Percentiles rank a stretch among this genome's conserved stretches.
Evolutionary conservation across 2,113 vertebrate genomes (phyloP).

Genomic region (Sinocyclocheilus rhinocerous): DNA sequence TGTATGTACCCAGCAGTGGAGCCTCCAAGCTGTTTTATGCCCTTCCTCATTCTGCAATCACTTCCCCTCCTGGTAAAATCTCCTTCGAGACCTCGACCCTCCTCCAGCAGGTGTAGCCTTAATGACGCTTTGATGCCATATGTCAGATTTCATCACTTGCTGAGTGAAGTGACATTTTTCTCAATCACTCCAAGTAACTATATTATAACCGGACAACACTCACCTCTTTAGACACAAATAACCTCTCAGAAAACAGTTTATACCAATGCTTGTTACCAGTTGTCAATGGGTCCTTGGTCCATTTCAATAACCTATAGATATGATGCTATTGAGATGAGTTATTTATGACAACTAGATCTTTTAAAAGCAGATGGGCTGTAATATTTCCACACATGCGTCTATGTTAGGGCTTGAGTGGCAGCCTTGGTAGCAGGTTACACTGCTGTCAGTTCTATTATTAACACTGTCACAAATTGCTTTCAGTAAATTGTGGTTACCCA

Average conservation of each 20-base stretch:
- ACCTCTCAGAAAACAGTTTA: slow-evolving; percentile 59
- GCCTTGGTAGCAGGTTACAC: slow-evolving; percentile 66
- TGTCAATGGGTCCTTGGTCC: slow-evolving; percentile 40
- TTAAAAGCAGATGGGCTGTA: slow-evolving; percentile 46
- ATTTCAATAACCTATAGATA: slow-evolving; percentile 41
- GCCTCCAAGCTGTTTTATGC: slow-evolving; percentile 68
- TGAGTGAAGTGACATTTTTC: slow-evolving; percentile 94
- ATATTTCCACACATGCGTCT: slow-evolving; percentile 10
- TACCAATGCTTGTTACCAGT: slow-evolving; percentile 61
- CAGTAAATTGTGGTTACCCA: slow-evolving; percentile 66
- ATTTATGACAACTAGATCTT: slow-evolving; percentile 41
- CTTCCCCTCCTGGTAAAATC: slow-evolving; percentile 74
- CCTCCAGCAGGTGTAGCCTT: slow-evolving; percentile 88
- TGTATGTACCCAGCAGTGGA: slow-evolving; percentile 52
- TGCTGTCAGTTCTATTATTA: slow-evolving; percentile 61
- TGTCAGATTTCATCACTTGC: slow-evolving; percentile 96
- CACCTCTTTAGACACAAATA: slow-evolving; percentile 63
- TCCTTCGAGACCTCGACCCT: slow-evolving; percentile 79
- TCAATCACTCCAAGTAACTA: slow-evolving; percentile 82
- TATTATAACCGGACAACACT: slow-evolving; percentile 66
- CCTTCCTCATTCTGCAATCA: slow-evolving; percentile 73
- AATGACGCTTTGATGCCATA: slow-evolving; percentile 97
- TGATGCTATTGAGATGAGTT: slow-evolving; percentile 37
- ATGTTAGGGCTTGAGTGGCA: slow-evolving; percentile 33
- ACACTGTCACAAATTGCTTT: slow-evolving; percentile 64